Evolutionary conservation across 2,113 vertebrate genomes (phyloP).

Genomic region (Myiopsitta monachus): DNA sequence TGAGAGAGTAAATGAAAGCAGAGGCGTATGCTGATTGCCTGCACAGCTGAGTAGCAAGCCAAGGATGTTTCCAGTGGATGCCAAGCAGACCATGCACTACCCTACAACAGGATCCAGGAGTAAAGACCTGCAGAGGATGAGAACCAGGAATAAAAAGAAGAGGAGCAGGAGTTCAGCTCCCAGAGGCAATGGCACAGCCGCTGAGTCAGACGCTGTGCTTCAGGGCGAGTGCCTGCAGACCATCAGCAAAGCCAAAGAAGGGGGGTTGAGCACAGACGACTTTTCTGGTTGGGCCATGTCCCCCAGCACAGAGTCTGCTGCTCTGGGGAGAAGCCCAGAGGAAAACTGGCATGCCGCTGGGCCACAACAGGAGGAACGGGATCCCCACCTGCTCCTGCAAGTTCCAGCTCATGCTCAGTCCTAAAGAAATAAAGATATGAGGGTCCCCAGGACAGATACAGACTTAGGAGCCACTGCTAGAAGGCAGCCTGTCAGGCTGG

Average conservation of each 20-base stretch:
- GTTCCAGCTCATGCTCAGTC: background rate
- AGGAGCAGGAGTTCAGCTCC: background rate
- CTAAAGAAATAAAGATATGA: background rate
- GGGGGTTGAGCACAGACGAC: background rate
- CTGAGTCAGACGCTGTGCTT: fast-evolving
- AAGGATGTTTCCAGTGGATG: background rate
- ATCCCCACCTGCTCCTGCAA: background rate
- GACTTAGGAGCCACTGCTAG: background rate
- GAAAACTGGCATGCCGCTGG: too few relatives aligned
- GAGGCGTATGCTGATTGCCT: background rate
- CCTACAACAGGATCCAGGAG: background rate
- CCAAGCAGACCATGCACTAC: background rate
- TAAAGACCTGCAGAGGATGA: background rate
- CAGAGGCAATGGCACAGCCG: fast-evolving
- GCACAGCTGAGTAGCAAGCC: background rate
- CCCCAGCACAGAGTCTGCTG: background rate
- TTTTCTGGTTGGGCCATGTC: background rate
- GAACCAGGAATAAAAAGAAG: background rate
- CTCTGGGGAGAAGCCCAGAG: background rate
- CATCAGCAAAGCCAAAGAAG: background rate
- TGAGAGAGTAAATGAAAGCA: background rate
- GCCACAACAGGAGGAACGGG: background rate
- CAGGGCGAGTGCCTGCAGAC: background rate
- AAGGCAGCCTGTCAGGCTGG: background rate
- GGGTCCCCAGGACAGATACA: background rate